phyloP scores from a whole-genome alignment of 2,797 vertebrate species.

The Urophycis tenuis region DNA sequence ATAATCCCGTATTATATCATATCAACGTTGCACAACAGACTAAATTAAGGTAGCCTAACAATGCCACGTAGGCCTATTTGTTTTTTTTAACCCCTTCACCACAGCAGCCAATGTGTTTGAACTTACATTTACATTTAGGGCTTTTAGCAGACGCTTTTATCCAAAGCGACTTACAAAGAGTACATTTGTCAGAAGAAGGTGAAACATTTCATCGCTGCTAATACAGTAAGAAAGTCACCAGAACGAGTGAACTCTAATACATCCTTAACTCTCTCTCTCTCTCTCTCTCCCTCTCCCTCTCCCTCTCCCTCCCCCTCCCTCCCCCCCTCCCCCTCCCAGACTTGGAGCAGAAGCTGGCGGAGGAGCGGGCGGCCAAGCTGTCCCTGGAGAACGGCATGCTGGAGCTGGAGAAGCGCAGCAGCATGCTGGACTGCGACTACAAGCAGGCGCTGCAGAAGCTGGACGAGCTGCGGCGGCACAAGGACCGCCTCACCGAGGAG shows the following conservation, averaged over 20 bases:
- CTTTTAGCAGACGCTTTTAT: too few relatives aligned
- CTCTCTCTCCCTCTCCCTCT: too few relatives aligned
- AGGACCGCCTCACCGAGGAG: constrained; percentile 89
- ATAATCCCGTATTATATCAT: background rate
- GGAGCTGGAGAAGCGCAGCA: constrained; percentile 92
- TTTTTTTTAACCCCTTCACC: background rate
- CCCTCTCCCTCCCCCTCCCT: too few relatives aligned
- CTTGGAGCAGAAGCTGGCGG: constrained; percentile 91
- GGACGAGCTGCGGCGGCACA: constrained; percentile 85
- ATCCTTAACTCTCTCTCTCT: too few relatives aligned
- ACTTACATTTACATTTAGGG: too few relatives aligned
- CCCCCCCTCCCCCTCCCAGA: constrained; percentile 63
- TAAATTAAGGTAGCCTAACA: background rate
- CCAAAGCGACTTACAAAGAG: too few relatives aligned
- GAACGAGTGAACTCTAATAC: too few relatives aligned
- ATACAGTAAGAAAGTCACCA: too few relatives aligned
- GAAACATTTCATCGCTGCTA: too few relatives aligned
- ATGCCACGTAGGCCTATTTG: background rate
- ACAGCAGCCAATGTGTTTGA: too few relatives aligned
- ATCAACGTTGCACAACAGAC: background rate
- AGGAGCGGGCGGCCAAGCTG: constrained; percentile 85
- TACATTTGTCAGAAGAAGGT: too few relatives aligned
- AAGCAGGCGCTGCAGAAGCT: constrained; percentile 95
- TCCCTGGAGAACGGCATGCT: constrained; percentile 89
- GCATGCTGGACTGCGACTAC: constrained; percentile 94